Conservation (phyloP, 2,113 vertebrate genomes). For the Saimiri boliviensis region DNA sequence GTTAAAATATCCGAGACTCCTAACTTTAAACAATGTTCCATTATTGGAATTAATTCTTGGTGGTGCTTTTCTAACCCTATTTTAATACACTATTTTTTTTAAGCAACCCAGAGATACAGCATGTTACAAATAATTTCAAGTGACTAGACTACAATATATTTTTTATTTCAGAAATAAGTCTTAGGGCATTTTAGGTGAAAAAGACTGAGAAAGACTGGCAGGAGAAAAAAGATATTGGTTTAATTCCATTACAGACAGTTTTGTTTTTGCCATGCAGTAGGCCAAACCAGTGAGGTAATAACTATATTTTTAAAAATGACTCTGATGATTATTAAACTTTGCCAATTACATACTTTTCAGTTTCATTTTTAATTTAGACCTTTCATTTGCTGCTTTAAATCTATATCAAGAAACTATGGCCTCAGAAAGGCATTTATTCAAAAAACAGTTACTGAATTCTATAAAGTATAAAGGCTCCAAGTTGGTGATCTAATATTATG, state of each 20-base stretch:
- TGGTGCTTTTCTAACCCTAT: constrained; percentile 38
- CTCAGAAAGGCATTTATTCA: constrained; percentile 33
- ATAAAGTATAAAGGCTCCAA: not conserved
- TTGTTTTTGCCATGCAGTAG: constrained; percentile 26
- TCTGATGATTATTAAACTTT: constrained; percentile 48
- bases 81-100: constrained; percentile 52
- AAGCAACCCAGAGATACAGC: constrained; percentile 11
- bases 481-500: constrained; percentile 22
- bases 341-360: constrained; percentile 44
- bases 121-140: constrained; percentile 47
- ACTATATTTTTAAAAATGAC: constrained; percentile 37
- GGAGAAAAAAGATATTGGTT: constrained; percentile 24
- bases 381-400: constrained; percentile 51
- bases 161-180: constrained; percentile 38
- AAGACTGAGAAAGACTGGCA: constrained; percentile 1
- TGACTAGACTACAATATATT: constrained; percentile 2
- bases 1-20: constrained; percentile 36
- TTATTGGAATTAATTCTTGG: constrained; percentile 60
- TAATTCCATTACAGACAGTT: constrained; percentile 41
- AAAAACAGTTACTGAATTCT: constrained; percentile 34
- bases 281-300: constrained; percentile 31
- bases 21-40: constrained; percentile 55
- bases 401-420: not conserved
- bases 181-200: constrained; percentile 28
- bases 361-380: constrained; percentile 40